These are phyloP conservation scores for Apodemus agrarius DNA, from an alignment of 2,797 vertebrate genomes.

Conservation along the genomic window DNA sequence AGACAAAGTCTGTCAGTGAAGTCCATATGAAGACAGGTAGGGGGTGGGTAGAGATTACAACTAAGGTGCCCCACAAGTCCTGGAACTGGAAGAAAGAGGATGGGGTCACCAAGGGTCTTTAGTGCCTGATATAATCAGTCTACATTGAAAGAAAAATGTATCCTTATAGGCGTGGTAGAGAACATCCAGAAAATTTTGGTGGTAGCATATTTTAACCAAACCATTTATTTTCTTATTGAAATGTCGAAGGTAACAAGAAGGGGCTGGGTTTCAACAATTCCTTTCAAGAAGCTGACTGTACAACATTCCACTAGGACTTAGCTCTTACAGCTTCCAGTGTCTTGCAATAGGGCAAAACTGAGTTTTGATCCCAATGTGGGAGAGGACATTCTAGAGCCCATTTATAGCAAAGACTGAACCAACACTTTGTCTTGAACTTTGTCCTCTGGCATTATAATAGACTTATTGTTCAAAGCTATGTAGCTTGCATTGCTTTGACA, in stretches of 20 bases:
- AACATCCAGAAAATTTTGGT: neutral
- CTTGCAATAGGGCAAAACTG: neutral
- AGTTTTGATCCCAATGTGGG: neutral
- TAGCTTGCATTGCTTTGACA: neutral
- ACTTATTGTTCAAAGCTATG: neutral
- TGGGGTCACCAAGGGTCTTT: neutral
- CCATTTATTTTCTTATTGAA: no score
- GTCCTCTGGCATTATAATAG: neutral
- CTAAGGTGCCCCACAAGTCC: neutral
- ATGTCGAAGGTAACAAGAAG: neutral
- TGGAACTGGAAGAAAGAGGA: neutral
- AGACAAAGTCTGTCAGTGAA: neutral
- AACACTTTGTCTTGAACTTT: neutral
- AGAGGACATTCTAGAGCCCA: neutral
- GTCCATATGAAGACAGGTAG: neutral
- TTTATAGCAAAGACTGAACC: neutral
- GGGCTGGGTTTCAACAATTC: neutral
- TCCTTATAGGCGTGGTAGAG: neutral
- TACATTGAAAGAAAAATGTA: neutral
- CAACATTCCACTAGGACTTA: neutral
- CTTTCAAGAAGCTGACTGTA: neutral
- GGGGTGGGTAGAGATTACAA: neutral
- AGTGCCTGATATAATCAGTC: neutral
- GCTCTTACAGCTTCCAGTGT: neutral
- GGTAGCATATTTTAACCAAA: neutral